A percentile compares a stretch with the other conserved stretches of the same genome.
Conservation (phyloP, 92 coral and sea anemone genomes). For the Zoanthus sociatus region DNA sequence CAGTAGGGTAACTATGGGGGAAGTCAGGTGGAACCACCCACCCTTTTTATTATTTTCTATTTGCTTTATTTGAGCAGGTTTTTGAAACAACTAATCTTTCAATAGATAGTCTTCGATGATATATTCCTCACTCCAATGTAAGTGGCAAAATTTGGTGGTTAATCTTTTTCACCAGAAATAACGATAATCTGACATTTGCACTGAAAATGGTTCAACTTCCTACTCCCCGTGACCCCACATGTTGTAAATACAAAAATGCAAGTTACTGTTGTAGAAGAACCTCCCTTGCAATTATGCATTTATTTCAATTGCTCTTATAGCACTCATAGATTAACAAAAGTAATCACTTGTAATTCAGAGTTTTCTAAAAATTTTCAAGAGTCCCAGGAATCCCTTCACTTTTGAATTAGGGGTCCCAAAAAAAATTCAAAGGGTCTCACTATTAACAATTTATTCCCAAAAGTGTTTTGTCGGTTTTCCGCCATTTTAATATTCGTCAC, state of each 20-base stretch:
- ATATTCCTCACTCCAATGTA: neutral
- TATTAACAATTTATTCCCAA: no score
- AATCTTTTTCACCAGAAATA: conserved; percentile 1
- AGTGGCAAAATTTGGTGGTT: neutral
- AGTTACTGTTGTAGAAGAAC: neutral
- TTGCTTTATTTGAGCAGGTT: no score
- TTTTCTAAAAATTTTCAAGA: no score
- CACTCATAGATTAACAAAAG: neutral
- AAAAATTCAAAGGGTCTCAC: no score
- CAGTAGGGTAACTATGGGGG: conserved; percentile 10
- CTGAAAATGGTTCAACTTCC: neutral
- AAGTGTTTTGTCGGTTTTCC: no score
- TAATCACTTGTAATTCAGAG: neutral
- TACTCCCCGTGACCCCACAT: neutral
- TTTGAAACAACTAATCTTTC: neutral
- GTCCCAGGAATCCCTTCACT: no score
- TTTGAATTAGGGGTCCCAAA: no score
- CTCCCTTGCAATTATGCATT: conserved; percentile 7
- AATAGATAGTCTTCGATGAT: conserved; percentile 12
- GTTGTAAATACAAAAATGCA: neutral
- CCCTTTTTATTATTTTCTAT: neutral
- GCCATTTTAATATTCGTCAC: no score
- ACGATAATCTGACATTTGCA: neutral
- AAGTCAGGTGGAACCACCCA: neutral
- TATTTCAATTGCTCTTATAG: conserved; percentile 9